A percentile compares a stretch with the other conserved stretches of the same genome.
Evolutionary conservation across 2,113 vertebrate genomes (phyloP).

Genomic region (Eleginops maclovinus): DNA sequence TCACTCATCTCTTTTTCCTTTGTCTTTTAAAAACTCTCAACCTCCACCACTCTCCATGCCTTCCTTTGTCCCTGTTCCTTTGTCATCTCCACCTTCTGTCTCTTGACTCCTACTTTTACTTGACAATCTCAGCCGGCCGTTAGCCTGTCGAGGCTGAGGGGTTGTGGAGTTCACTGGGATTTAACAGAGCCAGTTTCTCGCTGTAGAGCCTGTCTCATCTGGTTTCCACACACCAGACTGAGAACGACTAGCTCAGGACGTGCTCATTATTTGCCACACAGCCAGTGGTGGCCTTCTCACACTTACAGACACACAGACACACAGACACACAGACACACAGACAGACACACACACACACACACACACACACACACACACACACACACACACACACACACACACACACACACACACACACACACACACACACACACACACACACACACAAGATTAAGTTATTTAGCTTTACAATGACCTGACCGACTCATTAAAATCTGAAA

Average conservation of each 20-base stretch:
- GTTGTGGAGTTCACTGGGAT: conserved; percentile 52
- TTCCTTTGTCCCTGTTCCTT: conserved; percentile 27
- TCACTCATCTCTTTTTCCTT: conserved; percentile 40
- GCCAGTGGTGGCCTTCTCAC: conserved; percentile 22
- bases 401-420: conserved; percentile 15
- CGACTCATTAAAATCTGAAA: conserved; percentile 61
- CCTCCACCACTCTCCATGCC: conserved; percentile 23
- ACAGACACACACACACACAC: conserved; percentile 4
- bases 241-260: conserved; percentile 23
- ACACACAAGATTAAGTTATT: conserved; percentile 37
- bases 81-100: conserved; percentile 45
- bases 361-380: conserved; percentile 9
- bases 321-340: conserved; percentile 16
- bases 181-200: conserved; percentile 39
- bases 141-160: conserved; percentile 47
- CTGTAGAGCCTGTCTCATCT: conserved; percentile 37
- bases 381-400: conserved; percentile 7
- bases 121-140: conserved; percentile 41
- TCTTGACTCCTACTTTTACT: conserved; percentile 51
- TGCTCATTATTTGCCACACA: conserved; percentile 60
- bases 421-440: conserved; percentile 10
- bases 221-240: conserved; percentile 32
- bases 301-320: conserved; percentile 2
- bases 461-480: conserved; percentile 36
- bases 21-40: conserved; percentile 40